phyloP scores from a whole-genome alignment of 2,113 vertebrate species.

The Ciconia stormi region DNA sequence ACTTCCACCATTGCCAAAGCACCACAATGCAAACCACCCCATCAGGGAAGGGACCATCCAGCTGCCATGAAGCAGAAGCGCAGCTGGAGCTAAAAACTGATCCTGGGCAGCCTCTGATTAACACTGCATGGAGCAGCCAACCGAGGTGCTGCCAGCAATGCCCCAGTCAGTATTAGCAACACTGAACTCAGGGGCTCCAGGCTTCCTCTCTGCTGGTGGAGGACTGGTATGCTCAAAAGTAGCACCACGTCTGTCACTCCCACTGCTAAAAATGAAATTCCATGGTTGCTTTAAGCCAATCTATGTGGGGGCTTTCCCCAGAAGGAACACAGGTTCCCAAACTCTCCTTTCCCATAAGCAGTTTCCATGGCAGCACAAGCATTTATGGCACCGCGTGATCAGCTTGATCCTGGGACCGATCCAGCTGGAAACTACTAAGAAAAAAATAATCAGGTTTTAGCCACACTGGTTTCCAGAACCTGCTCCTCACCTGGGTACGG shows the following conservation, averaged over 20 bases:
- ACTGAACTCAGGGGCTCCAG: background rate
- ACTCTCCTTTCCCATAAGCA: background rate
- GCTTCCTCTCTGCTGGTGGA: background rate
- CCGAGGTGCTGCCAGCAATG: background rate
- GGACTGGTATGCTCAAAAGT: background rate
- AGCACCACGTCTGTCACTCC: background rate
- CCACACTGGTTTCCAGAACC: background rate
- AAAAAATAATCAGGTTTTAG: background rate
- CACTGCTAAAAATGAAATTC: background rate
- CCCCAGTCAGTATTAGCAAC: background rate
- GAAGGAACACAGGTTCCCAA: background rate
- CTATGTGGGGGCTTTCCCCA: background rate
- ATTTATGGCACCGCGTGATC: accelerated
- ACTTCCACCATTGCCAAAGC: background rate
- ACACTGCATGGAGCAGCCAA: background rate
- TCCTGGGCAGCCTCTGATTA: background rate
- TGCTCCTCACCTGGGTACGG: background rate
- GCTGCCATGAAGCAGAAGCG: background rate
- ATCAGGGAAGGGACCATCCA: background rate
- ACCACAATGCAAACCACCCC: background rate
- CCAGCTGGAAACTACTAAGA: background rate
- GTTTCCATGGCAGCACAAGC: background rate
- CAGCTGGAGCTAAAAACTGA: background rate
- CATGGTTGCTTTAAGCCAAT: background rate
- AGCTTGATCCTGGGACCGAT: background rate